A percentile compares a stretch with the other conserved stretches of the same genome.
Evolutionary conservation across 2,113 vertebrate species (phyloP).

Genomic region (Riparia riparia): DNA sequence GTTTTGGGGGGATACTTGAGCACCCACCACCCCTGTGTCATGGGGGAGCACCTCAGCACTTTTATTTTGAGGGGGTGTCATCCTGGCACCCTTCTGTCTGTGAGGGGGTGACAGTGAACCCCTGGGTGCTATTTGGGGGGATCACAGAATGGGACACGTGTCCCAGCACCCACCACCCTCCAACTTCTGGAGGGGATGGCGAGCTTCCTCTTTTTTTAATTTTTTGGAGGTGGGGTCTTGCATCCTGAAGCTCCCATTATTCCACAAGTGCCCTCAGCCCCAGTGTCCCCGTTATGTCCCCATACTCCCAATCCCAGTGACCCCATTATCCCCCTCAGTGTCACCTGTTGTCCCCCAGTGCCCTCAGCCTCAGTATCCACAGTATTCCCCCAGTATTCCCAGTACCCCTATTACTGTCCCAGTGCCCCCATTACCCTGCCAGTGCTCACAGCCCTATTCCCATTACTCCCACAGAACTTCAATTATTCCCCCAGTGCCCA

Average conservation of each 20-base stretch:
- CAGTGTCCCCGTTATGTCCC: background rate
- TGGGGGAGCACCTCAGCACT: background rate
- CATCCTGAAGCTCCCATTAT: background rate
- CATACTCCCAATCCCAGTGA: background rate
- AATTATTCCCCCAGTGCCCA: background rate
- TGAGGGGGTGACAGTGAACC: background rate
- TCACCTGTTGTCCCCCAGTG: background rate
- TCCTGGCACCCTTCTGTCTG: background rate
- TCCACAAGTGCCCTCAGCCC: background rate
- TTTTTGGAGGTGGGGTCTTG: background rate
- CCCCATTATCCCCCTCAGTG: background rate
- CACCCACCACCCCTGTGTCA: background rate
- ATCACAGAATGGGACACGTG: background rate
- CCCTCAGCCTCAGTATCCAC: background rate
- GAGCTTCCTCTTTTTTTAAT: background rate
- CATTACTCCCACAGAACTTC: background rate
- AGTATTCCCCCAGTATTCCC: background rate
- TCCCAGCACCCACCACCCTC: background rate
- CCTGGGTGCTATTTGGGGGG: background rate
- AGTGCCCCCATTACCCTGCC: background rate
- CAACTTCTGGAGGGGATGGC: fast-evolving
- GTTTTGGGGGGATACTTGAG: background rate
- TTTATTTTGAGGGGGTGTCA: background rate
- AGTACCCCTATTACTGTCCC: background rate
- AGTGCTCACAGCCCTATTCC: background rate